Base-by-base conservation (phyloP, 2,797 vertebrate species). In the Pygocentrus nattereri region DNA sequence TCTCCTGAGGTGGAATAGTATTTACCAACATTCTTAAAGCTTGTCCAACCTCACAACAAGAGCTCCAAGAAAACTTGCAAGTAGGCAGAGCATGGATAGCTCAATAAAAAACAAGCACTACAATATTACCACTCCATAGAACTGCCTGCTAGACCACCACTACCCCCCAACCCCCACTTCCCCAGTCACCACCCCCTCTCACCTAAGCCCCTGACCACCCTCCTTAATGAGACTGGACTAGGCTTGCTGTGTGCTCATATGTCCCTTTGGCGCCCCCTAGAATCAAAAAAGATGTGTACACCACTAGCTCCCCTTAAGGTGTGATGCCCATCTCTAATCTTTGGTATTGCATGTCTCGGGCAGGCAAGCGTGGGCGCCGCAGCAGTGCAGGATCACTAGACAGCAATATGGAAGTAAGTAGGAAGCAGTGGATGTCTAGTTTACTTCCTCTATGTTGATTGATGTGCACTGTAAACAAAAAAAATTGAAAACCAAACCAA, bases 351-450 rank as follows among this genome's bases (percentile, higher is more conserved):
- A 98, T 99, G 97, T 99, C 96, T 97, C 96, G 97, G 97, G 96
- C 98, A 99, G 97, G 97, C 96, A 99, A 98, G 96, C 96, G 97
- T 92, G 97, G 97, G 94, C 96, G 97, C 86, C 96, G 97, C 95
- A 97, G 97, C 97, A 98, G 97, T 98, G 97, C 97, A 96, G 97
- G 97, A 98, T 99, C 97, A 94, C 97, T 99, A 98, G 97, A 98
- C 96, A 98, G 97, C 97, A 98, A 97, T 98, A 96, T 99, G 96
- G 97, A 99, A 98, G 97, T 98, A 99, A 98, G 97, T 99, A 97
- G 96, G 96, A 97, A 96, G 97, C 92, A 91, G 94, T 94, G 94
- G 95, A 93, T 94, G 93, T 95, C 95, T 95, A 93, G 94, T 96
- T 97, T 94, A 95, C 95, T 97, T 92, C 92, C 95, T 95, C 93